phyloP scores from a whole-genome alignment of 2,113 vertebrate genomes.

The Hystrix cristata region DNA sequence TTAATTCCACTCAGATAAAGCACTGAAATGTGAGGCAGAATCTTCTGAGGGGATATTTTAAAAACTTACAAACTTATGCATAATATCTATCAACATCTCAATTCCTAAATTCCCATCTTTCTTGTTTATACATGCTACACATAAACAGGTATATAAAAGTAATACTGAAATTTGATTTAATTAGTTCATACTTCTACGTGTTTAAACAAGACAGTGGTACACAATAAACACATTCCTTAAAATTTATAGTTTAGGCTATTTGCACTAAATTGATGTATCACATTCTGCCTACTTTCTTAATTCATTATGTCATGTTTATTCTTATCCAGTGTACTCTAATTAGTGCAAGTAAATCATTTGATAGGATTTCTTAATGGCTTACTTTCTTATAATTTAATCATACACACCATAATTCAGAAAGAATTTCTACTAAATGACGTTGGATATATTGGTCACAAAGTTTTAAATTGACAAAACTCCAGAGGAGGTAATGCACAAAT shows the following conservation, averaged over 20 bases:
- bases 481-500: conserved; percentile 46
- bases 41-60: not conserved
- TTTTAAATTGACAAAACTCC: conserved; percentile 46
- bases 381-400: conserved; percentile 30
- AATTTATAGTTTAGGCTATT: not conserved
- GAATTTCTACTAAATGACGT: conserved; percentile 58
- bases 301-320: conserved; percentile 20
- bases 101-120: not conserved
- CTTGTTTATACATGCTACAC: conserved; percentile 4
- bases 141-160: conserved; percentile 11
- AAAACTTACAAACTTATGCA: not conserved
- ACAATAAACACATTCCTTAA: not conserved
- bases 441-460: not conserved
- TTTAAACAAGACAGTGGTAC: conserved; percentile 49
- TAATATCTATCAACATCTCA: not conserved
- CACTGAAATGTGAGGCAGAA: not conserved
- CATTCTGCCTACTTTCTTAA: not conserved
- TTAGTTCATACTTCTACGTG: conserved; percentile 35
- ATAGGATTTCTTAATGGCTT: not conserved
- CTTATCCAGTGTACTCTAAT: not conserved
- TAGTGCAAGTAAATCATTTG: not conserved
- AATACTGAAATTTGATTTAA: not conserved
- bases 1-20: not conserved
- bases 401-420: not conserved
- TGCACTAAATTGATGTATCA: not conserved